Base-by-base conservation (phyloP, 2,888 invertebrate genomes). In the Pterostichus madidus region DNA sequence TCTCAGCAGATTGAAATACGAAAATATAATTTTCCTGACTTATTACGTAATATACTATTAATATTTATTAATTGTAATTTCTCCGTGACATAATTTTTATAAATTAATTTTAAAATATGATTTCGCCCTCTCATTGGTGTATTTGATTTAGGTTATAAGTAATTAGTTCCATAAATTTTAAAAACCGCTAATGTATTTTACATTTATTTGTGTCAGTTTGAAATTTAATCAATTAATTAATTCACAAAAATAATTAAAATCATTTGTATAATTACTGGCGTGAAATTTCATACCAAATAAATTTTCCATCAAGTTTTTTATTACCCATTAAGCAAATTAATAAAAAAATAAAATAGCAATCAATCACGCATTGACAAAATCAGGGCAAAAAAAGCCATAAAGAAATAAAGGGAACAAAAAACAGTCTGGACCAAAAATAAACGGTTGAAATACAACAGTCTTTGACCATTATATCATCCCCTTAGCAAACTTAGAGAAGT, bases 261-360 rank as follows among this genome's bases (percentile, higher is more conserved):
- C 44, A 44, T 44, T 71, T 2, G 68, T 44, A 39, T 17, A 71
- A 64, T 64, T 64, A 64, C 35, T 59, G 64, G 64, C 32, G 35
- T 64, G 64, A 64, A 64, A 64, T 64, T 64, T 64, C 71, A 71
- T 39, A 71, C 46, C 71, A 15, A 46, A 44, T 17, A 75, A 17
- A 39, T 71, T 39, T 71, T 71, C 17, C 44, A 44, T 15, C 11
- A 71, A 61, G 56, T 7, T 61, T 31, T 61, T 61, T 31, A 10
- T 61, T 11, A 17, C n/a, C 73, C 73, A 73, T 73, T 73, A 73
- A 17, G 24, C 11, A 73, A 73, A 73, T 73, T 73, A 73, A 39
- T 46, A 73, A 73, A 73, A 49, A 32, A 73, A 15, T 24, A 31
- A 53, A 35, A 39, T 13, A 24, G 24, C 3, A 24, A 24, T 24